Conservation (phyloP, 2,113 vertebrate species). For the Syrmaticus mikado region DNA sequence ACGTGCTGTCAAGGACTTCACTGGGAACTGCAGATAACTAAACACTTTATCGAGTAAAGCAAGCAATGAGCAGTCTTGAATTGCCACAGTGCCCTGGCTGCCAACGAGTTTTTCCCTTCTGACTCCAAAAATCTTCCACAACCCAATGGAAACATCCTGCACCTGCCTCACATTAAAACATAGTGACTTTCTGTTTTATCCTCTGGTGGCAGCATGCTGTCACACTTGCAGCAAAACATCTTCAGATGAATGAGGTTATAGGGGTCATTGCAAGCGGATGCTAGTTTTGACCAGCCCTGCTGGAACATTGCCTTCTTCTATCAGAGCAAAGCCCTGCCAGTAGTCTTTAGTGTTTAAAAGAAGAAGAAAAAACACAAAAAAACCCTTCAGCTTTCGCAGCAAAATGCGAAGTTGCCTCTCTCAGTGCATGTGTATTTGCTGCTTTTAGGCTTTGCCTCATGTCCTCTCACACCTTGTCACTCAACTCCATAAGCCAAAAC, state of each 20-base stretch:
- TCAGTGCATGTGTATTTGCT: constrained; percentile 15
- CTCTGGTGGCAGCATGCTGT: not conserved
- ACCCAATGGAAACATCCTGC: constrained; percentile 9
- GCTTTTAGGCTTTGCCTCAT: constrained; percentile 28
- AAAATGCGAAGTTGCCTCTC: not conserved
- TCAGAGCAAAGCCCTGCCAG: not conserved
- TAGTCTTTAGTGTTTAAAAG: not conserved
- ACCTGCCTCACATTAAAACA: not conserved
- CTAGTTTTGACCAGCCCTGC: not conserved
- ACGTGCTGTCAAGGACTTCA: not conserved
- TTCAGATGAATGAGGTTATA: constrained; percentile 9
- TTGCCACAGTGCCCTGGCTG: not conserved
- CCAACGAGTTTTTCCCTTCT: not conserved
- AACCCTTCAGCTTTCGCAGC: not conserved
- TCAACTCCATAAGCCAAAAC: constrained; percentile 47
- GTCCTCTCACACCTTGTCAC: constrained; percentile 59
- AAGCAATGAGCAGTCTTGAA: not conserved
- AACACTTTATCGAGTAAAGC: constrained; percentile 12
- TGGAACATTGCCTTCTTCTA: not conserved
- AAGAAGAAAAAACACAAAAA: not conserved
- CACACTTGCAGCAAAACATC: not conserved
- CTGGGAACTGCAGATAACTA: not conserved
- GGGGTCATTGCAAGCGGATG: not conserved
- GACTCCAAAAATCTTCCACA: not conserved
- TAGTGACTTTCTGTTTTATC: not conserved